Conservation (phyloP, 1,140 invertebrate genomes). For the Myzus persicae region DNA sequence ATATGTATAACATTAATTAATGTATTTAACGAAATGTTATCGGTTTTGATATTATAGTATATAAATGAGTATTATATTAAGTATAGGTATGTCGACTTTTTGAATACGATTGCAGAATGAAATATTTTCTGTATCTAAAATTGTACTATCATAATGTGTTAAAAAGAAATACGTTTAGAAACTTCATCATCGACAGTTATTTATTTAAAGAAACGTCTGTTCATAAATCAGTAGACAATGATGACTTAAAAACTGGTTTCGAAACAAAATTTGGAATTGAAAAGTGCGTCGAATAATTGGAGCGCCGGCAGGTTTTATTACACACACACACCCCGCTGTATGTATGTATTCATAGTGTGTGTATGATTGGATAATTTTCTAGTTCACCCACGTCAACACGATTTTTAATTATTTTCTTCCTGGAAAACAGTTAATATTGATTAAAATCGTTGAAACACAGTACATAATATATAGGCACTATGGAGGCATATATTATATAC, state of each 20-base stretch:
- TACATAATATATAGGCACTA: not conserved
- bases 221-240: slow-evolving; percentile 20
- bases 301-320: not conserved
- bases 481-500: not conserved
- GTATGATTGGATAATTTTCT: slow-evolving; percentile 6
- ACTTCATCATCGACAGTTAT: not conserved
- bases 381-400: slow-evolving; percentile 27
- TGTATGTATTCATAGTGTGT: not conserved
- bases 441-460: not conserved
- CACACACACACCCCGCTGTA: not conserved
- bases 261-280: slow-evolving; percentile 10
- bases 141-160: not conserved
- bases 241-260: slow-evolving; percentile 22
- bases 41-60: not conserved
- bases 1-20: not conserved
- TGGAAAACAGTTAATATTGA: not conserved
- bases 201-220: not conserved
- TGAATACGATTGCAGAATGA: not conserved
- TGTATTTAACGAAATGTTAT: not conserved
- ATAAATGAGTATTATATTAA: not conserved
- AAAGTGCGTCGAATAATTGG: slow-evolving; percentile 28
- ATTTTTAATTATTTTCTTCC: slow-evolving; percentile 24
- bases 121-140: not conserved
- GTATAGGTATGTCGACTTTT: not conserved
- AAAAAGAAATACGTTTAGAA: not conserved